Evolutionary conservation across 1,140 invertebrate genomes (phyloP).

Genomic region (Brachionus paranguensis): DNA sequence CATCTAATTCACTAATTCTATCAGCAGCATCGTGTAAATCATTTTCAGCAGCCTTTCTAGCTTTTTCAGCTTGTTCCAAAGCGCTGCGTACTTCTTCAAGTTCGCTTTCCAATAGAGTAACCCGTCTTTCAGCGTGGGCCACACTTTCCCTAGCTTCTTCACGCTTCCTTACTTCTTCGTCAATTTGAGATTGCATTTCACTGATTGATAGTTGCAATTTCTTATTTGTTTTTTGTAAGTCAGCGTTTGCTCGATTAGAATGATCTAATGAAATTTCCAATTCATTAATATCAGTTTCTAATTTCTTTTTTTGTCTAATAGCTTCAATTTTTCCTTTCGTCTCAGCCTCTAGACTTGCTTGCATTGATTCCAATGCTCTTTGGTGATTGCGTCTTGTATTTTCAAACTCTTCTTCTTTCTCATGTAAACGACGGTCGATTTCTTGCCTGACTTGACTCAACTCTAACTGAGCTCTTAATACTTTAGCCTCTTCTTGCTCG

Average conservation of each 20-base stretch:
- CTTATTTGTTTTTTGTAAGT: slow-evolving; percentile 98
- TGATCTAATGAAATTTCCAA: slow-evolving; percentile 91
- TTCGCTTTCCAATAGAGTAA: slow-evolving; percentile 87
- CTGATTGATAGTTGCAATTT: slow-evolving; percentile 76
- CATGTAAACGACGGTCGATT: slow-evolving; percentile 86
- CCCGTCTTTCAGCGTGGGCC: slow-evolving; percentile 87
- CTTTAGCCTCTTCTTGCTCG: slow-evolving; percentile 68
- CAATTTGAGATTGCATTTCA: slow-evolving; percentile 68
- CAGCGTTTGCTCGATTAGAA: slow-evolving; percentile 71
- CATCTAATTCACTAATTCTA: slow-evolving; percentile 87
- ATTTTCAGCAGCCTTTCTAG: slow-evolving; percentile 88
- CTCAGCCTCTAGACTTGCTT: slow-evolving; percentile 95
- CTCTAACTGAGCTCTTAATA: slow-evolving; percentile 89
- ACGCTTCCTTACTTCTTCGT: slow-evolving; percentile 91
- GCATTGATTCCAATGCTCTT: slow-evolving; percentile 96
- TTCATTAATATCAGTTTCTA: slow-evolving; percentile 98
- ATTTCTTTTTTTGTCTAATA: slow-evolving; percentile 92
- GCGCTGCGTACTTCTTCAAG: slow-evolving; percentile 89
- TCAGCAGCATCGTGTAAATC: slow-evolving; percentile 93
- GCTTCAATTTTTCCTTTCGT: slow-evolving; percentile 98
- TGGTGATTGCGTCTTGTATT: slow-evolving; percentile 95
- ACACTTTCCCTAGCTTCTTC: slow-evolving; percentile 93
- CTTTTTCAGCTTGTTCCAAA: slow-evolving; percentile 85
- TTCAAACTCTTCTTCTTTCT: slow-evolving; percentile 99
- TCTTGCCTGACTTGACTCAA: slow-evolving; percentile 93